A percentile compares a stretch with the other conserved stretches of the same genome.
phyloP scores from a whole-genome alignment of 2,113 vertebrate genomes.

The Pagrus major region DNA sequence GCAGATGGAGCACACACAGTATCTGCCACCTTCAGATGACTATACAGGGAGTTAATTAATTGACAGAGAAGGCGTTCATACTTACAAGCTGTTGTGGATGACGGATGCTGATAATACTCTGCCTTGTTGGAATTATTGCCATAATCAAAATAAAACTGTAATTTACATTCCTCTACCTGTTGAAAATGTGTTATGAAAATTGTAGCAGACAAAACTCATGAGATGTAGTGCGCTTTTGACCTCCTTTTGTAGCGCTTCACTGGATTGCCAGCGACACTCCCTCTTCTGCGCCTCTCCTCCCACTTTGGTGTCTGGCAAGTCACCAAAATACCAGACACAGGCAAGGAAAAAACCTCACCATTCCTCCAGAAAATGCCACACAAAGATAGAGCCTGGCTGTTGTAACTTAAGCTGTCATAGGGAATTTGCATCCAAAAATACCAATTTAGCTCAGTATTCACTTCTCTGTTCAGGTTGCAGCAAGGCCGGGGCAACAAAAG shows the following conservation, averaged over 20 bases:
- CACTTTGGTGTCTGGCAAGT: conserved; percentile 19
- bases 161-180: conserved; percentile 2
- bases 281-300: conserved; percentile 11
- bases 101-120: neutral
- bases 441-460: conserved; percentile 21
- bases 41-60: conserved; percentile 17
- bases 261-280: conserved; percentile 23
- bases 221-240: conserved; percentile 3
- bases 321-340: conserved; percentile 38
- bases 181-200: neutral
- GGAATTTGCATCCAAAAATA: conserved; percentile 30
- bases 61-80: neutral
- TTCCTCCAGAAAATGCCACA: conserved; percentile 20
- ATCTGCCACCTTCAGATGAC: conserved; percentile 37
- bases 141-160: conserved; percentile 16
- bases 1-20: conserved; percentile 26
- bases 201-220: neutral
- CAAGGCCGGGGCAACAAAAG: conserved; percentile 24
- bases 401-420: conserved; percentile 34
- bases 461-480: conserved; percentile 27
- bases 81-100: conserved; percentile 27
- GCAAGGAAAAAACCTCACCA: conserved; percentile 21
- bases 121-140: conserved; percentile 8
- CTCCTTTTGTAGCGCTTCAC: neutral
- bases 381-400: conserved; percentile 28